Evolutionary conservation across 2,113 vertebrate species (phyloP).

Genomic region (Noctilio leporinus): DNA sequence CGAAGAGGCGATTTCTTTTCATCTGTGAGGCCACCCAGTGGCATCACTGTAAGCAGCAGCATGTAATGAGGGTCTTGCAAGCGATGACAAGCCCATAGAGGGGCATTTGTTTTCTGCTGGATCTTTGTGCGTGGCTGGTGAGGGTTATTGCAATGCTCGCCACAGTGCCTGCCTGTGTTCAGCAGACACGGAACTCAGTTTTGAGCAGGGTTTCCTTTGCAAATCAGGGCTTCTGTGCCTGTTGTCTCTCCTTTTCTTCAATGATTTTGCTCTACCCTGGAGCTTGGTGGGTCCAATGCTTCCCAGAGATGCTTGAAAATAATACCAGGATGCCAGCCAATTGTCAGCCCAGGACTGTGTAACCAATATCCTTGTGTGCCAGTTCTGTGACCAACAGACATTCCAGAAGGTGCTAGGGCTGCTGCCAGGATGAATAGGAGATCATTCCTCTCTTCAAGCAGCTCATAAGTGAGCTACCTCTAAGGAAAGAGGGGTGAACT

Average conservation of each 20-base stretch:
- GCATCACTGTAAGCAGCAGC: background rate
- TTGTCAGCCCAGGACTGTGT: background rate
- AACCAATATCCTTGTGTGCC: accelerated
- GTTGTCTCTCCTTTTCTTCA: background rate
- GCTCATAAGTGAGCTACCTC: background rate
- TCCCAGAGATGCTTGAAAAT: background rate
- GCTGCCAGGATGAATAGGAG: background rate
- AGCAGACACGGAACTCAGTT: background rate
- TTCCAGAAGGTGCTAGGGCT: background rate
- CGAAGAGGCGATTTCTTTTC: background rate
- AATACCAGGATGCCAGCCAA: background rate
- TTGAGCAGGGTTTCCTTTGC: background rate
- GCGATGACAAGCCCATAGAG: conserved; percentile 37
- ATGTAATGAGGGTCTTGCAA: conserved; percentile 46
- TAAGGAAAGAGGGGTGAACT: background rate
- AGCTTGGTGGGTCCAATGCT: background rate
- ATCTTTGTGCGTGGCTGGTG: background rate
- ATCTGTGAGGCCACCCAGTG: background rate
- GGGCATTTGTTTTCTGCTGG: background rate
- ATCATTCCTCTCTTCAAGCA: background rate
- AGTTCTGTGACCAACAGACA: accelerated
- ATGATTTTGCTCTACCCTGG: background rate
- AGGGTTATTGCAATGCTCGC: no score
- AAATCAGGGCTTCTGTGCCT: background rate
- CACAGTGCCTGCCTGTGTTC: no score